Base-by-base conservation (phyloP, 2,888 invertebrate genomes). In the Ormyrus nitidulus region DNA sequence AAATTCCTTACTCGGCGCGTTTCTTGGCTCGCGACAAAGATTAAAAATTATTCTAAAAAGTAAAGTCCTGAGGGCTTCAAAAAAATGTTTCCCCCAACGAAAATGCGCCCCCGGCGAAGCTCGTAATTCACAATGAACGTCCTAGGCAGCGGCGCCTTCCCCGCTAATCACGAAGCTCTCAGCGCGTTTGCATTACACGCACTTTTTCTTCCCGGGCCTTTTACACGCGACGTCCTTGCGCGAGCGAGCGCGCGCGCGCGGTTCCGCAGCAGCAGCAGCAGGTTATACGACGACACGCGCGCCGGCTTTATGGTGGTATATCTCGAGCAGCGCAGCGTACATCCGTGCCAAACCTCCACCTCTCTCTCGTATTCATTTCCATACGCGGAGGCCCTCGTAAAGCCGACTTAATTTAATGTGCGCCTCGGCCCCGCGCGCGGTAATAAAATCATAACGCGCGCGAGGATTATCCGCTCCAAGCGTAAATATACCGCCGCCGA, bases 321-420 rank as follows among this genome's bases (percentile, higher is more conserved):
- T 66, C 34, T 34, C 34, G 34, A 34, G 53, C 13, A 46, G 49
- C 49, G 19, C 11, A 13, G 51, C 11, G 10, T 34, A 10, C 10
- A 34, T 44, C 9, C 34, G 34, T 34, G 61, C 34, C 34, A 34
- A 34, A 34, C 34, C 34, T 34, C 34, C 34, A 4, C 34, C 75
- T 69, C 82, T 69, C 82, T 83, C 83, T 78, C 76, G 84, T 84
- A 88, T 88, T 88, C 87, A 86, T 89, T 89, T 88, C 87, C 87
- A 87, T 34, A 34, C 85, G 85, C 85, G 82, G 81, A 82, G 83
- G 11, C n/a, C 34, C 86, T 88, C 89, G 87, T 89, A 88, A 89
- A 89, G 85, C 86, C 82, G 86, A 86, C 86, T 87, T 89, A 88
- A 88, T 89, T 88, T 88, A 87, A 88, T 85, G 86, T 84, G 83